Conservation (phyloP, 2,113 vertebrate species). For the Caranx ignobilis region DNA sequence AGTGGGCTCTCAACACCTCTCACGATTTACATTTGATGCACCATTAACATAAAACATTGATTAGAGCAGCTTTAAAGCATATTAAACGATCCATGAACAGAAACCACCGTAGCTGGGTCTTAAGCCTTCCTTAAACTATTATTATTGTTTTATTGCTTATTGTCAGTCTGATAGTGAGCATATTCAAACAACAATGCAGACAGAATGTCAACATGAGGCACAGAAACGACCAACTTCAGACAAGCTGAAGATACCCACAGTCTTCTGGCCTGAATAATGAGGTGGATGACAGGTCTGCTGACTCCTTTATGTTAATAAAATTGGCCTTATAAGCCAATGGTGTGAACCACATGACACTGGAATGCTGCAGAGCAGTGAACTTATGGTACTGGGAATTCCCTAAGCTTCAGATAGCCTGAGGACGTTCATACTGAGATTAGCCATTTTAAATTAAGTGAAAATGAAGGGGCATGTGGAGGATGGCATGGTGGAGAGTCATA, state of each 20-base stretch:
- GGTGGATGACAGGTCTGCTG: constrained; percentile 5
- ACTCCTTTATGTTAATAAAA: constrained; percentile 29
- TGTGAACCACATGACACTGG: constrained; percentile 63
- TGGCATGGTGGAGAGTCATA: neutral
- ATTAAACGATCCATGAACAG: too few relatives aligned
- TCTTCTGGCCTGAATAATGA: constrained; percentile 6
- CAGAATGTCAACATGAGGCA: neutral
- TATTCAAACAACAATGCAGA: neutral
- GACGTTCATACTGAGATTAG: constrained; percentile 9
- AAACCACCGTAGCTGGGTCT: too few relatives aligned
- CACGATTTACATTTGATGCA: neutral
- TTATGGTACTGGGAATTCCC: constrained; percentile 26
- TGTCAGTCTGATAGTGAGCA: neutral
- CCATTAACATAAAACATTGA: neutral
- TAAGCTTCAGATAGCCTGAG: constrained; percentile 26
- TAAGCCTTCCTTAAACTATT: neutral
- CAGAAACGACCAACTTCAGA: neutral
- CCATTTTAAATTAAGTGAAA: constrained; percentile 25
- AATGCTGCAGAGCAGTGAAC: constrained; percentile 48
- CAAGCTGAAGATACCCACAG: neutral
- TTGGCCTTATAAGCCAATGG: constrained; percentile 11
- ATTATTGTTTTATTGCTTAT: too few relatives aligned
- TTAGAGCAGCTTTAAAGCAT: too few relatives aligned
- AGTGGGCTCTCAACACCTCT: too few relatives aligned
- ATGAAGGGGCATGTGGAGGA: neutral